phyloP scores from a whole-genome alignment of 2,888 invertebrate species.

The Lasius platythorax region DNA sequence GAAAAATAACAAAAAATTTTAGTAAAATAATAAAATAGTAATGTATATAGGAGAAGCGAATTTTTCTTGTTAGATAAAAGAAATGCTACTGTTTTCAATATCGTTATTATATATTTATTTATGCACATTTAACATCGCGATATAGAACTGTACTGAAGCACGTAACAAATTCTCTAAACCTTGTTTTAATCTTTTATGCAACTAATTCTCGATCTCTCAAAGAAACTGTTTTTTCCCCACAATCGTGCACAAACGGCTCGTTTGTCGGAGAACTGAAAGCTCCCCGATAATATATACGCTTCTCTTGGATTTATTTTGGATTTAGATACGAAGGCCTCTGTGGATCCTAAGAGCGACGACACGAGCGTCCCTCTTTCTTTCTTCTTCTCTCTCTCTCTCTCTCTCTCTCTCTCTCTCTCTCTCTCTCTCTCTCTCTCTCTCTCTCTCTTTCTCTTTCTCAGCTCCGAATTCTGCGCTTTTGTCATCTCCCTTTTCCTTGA shows the following conservation, averaged over 20 bases:
- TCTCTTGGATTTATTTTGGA: constrained; percentile 48
- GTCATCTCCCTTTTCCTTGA: constrained; percentile 55
- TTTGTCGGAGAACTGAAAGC: constrained; percentile 50
- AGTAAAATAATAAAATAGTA: neutral
- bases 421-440: constrained; percentile 20
- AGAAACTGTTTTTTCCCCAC: neutral
- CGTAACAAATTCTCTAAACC: neutral
- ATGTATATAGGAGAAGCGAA: neutral
- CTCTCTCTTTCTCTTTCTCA: constrained; percentile 30
- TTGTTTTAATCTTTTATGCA: neutral
- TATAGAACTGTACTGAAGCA: neutral
- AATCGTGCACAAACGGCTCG: constrained; percentile 12
- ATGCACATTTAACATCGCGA: neutral
- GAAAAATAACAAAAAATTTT: neutral
- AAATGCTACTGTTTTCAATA: neutral
- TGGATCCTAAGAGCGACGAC: constrained; percentile 41
- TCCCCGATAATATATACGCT: neutral
- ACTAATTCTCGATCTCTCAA: neutral
- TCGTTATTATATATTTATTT: neutral
- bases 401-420: neutral
- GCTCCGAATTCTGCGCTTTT: constrained; percentile 46
- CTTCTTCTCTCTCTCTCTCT: too few species aligned
- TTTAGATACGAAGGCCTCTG: constrained; percentile 29
- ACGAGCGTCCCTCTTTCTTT: constrained; percentile 51
- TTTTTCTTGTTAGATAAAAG: neutral